These are phyloP conservation scores for Leucopsar rothschildi DNA, from an alignment of 2,113 vertebrate genomes.

Conservation along the genomic window DNA sequence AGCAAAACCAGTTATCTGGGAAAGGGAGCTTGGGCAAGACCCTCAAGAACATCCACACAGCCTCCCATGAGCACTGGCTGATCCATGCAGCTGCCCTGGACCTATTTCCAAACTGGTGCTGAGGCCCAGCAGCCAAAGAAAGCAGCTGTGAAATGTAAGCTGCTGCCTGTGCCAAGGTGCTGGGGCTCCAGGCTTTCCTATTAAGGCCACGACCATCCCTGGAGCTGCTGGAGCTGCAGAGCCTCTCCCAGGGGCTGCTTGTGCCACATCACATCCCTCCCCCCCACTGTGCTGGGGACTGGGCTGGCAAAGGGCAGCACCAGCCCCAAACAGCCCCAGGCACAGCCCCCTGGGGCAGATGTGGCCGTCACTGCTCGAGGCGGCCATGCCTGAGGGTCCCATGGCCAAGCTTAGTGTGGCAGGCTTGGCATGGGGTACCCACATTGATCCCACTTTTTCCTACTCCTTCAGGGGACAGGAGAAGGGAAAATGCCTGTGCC, in stretches of 20 bases:
- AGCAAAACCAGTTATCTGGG: neutral
- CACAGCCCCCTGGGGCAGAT: neutral
- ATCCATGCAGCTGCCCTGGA: neutral
- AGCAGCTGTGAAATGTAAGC: constrained; percentile 65
- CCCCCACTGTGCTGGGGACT: fast-evolving
- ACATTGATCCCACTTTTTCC: neutral
- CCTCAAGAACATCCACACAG: neutral
- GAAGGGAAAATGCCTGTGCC: neutral
- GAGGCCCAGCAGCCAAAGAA: constrained; percentile 50
- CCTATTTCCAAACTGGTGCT: constrained; percentile 29
- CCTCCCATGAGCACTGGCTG: fast-evolving
- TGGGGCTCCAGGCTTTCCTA: constrained; percentile 57
- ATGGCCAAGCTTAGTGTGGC: fast-evolving
- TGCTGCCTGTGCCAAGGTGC: constrained; percentile 55
- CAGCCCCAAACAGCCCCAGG: neutral
- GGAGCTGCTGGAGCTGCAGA: constrained; percentile 31
- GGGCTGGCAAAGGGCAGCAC: neutral
- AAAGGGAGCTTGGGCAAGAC: neutral
- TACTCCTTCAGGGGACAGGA: neutral
- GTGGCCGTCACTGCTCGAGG: neutral
- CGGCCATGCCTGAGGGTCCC: fast-evolving
- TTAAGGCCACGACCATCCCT: constrained; percentile 57
- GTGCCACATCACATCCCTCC: neutral
- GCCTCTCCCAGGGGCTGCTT: neutral
- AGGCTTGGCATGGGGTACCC: neutral